Conservation (phyloP, 1,140 invertebrate species). For the Camponotus floridanus region DNA sequence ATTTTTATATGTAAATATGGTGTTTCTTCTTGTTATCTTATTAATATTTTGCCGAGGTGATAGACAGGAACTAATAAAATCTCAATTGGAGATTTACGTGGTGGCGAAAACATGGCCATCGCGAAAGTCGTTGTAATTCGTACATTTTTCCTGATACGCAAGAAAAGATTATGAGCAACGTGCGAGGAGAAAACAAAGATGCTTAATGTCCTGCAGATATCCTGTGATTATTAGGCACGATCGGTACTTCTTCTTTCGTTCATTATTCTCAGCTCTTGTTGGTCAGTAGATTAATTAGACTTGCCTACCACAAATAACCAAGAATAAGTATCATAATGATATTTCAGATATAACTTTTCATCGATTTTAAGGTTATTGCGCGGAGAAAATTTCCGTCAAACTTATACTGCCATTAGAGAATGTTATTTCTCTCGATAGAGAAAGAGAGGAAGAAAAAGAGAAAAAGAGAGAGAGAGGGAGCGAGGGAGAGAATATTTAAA, state of each 20-base stretch:
- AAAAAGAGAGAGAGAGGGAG: no score
- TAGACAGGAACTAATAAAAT: conserved; percentile 62
- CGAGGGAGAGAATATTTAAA: neutral
- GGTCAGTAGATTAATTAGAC: conserved; percentile 20
- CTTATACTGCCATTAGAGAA: conserved; percentile 44
- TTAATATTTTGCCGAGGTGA: conserved; percentile 72
- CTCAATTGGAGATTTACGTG: conserved; percentile 32
- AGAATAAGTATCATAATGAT: conserved; percentile 20
- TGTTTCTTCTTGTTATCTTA: conserved; percentile 82
- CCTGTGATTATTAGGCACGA: conserved; percentile 48
- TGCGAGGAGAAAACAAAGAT: conserved; percentile 12
- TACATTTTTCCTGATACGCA: conserved; percentile 41
- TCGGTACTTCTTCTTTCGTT: conserved; percentile 38
- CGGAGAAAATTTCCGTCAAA: conserved; percentile 16
- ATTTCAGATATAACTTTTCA: conserved; percentile 27
- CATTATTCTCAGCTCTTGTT: neutral
- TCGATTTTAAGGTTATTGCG: neutral
- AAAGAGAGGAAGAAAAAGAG: no score
- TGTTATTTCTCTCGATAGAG: conserved; percentile 27
- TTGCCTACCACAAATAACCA: neutral
- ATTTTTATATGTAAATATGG: conserved; percentile 86
- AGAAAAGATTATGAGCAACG: conserved; percentile 49
- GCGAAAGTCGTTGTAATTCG: conserved; percentile 1
- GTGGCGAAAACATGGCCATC: conserved; percentile 14
- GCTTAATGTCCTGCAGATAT: neutral